Evolutionary conservation across 2,888 invertebrate genomes (phyloP), one percentile per base, ranked within the genome.

Genomic region (Ramazzottius varieornatus): DNA sequence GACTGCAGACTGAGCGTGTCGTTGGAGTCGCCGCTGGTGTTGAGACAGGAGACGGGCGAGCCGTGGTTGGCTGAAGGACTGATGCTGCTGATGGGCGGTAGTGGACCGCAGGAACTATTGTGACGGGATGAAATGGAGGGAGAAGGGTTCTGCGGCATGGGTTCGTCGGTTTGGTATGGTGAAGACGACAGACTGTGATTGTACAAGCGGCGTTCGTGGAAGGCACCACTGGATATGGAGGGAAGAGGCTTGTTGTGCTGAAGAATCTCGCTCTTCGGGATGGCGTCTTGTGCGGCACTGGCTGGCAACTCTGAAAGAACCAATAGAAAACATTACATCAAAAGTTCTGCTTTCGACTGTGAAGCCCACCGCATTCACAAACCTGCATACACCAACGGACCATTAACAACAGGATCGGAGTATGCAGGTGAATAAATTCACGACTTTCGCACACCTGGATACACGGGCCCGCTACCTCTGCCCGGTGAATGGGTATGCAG

Each of bases 211-310:
- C 40, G 40, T 13, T 40, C 40, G 20, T 40, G 20, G 20, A 13
- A 40, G 20, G 8, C 20, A 29, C 29, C 29, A 4, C 20, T n/a
- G 29, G 13, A 4, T 29, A 24, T 8, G 4, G 29, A 16, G 4
- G 54, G 54, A 8, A 8, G 8, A 4, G 54, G 54, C 40, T 40
- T 40, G n/a, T 8, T 4, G 24, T 54, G 54, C 54, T 54, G 54
- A 24, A 54, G 54, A 29, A 54, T 54, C n/a, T 24, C 20, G 24
- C 54, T 54, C 54, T 54, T 54, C 4, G 54, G 54, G 16, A 54
- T 4, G 69, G 83, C 83, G 71, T 83, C 83, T 70, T 84, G 83
- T 1, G 87, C 89, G 0, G 88, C 88, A 71, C 88, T 88, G 8
- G 89, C 84, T 1, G 91, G 88, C 66, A 92, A 76, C 73, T 92